phyloP scores from a whole-genome alignment of 2,113 vertebrate species.

The Chlorodrepanis virens region DNA sequence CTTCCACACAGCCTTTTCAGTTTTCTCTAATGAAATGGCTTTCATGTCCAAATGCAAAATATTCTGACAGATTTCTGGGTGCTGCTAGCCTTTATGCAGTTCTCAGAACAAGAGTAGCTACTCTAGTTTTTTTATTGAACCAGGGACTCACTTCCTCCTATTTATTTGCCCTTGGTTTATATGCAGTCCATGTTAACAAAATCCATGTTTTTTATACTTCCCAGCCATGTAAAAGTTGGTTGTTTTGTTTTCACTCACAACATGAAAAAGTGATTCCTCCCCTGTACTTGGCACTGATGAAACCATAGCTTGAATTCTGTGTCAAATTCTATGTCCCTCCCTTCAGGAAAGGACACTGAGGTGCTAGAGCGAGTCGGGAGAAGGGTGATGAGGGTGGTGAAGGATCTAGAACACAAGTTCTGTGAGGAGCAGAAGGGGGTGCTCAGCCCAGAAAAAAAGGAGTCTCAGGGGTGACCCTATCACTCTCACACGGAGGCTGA shows the following conservation, averaged over 20 bases:
- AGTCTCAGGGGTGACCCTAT: too few relatives aligned
- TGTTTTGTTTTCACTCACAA: not conserved
- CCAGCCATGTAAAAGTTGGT: rapidly evolving
- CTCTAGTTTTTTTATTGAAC: not conserved
- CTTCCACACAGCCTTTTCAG: not conserved
- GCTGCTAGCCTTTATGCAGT: not conserved
- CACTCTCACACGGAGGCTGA: too few relatives aligned
- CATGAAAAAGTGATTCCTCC: not conserved
- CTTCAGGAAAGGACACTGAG: not conserved
- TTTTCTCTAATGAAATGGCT: not conserved
- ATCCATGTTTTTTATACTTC: rapidly evolving
- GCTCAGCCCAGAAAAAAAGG: not conserved
- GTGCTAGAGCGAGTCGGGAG: not conserved
- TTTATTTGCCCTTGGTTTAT: not conserved
- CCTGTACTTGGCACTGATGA: not conserved
- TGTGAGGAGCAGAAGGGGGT: not conserved
- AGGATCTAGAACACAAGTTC: not conserved
- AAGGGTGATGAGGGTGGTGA: not conserved
- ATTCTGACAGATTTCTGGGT: not conserved
- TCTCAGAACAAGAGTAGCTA: not conserved
- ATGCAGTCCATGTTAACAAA: not conserved
- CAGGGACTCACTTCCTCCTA: not conserved
- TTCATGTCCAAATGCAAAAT: not conserved
- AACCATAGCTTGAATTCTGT: not conserved
- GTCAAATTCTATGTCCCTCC: not conserved